Evolutionary conservation across 2,888 invertebrate genomes (phyloP), one percentile per base, ranked within the genome.

Genomic region (Matsumyia berberina): DNA sequence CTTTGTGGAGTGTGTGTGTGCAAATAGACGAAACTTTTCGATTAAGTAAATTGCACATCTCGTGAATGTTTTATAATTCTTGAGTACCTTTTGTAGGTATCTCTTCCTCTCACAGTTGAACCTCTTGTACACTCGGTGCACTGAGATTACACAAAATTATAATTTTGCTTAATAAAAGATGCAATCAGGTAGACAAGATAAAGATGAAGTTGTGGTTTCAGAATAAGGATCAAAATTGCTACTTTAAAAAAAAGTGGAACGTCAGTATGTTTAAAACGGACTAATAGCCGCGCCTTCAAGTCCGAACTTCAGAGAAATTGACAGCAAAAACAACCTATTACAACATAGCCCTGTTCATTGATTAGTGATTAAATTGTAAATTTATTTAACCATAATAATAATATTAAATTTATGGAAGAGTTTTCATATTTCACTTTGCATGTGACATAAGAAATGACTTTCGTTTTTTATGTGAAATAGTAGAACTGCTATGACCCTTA

Each of bases 41-140:
- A 80, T 80, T 80, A 80, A 80, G 79, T 29, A 80, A 80, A 80
- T 80, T 80, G 79, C 66, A 67, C 44, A 66, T 51, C 64, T 66
- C 35, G 29, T 73, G 58, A 66, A 80, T 80, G 44, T 73, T 57
- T 67, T 51, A 67, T 44, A 44, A 35, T 42, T 44, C 67, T 66
- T 57, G 67, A 58, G 39, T 8, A 12, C 9, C 29, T n/a, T 7
- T 31, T 11, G 19, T 24, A 24, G 24, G 1, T 24, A 24, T 24
- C 6, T 37, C 11, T 53, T 19, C 11, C 11, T 12, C 5, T 29
- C 9, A 15, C 8, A 24, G 24, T 19, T 6, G 35, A 19, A 58
- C 15, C 42, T 33, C 19, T 8, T 19, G 24, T 51, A 51, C 19
- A 11, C 29, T 35, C 9, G 8, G 15, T 15, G 19, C 11, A 39